Base-by-base conservation (phyloP, 2,113 vertebrate genomes). In the Calyptommatus sinebrachiatus region DNA sequence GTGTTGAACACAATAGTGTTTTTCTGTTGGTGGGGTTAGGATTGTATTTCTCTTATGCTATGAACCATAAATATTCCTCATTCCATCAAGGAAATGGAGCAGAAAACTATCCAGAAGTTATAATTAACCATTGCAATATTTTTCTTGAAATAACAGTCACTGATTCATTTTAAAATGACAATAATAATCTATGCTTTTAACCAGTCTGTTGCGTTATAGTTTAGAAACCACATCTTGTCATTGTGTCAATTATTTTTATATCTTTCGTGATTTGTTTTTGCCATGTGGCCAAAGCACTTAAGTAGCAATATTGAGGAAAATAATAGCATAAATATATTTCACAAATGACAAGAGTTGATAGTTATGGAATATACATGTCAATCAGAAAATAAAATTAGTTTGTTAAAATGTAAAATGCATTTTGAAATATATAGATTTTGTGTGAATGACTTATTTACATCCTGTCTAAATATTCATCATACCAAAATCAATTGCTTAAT, bases 361-460 rank as follows among this genome's bases (percentile, higher is more conserved):
- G 53, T 57, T 57, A 14, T 57, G 53, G 29, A 76, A 61, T 62
- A 22, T 35, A 21, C 11, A 50, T 76, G 68, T 45, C 60, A 77
- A 71, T 60, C 41, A 31, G 26, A 20, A 71, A 21, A 7, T 68
- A 24, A 35, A 80, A 74, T 77, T 71, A 45, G 28, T 66, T 29
- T 73, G 65, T 65, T 45, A 76, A 77, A 71, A 77, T 77, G 9
- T 82, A 53, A 63, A 31, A 53, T 29, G 66, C 10, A 66, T 21
- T 24, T 28, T 60, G 48, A 80, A 67, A 26, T 68, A 62, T 45
- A 79, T 79, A 73, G 50, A 28, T 66, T 80, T 67, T 67, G 29
- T 31, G 62, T 28, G 71, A 80, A 8, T 67, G 62, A 28, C 46
- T 67, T 29, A 57, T 68, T 74, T 80, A 28, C 48, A 74, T 18